Conservation (phyloP, 1,140 invertebrate species). For the Manduca sexta region DNA sequence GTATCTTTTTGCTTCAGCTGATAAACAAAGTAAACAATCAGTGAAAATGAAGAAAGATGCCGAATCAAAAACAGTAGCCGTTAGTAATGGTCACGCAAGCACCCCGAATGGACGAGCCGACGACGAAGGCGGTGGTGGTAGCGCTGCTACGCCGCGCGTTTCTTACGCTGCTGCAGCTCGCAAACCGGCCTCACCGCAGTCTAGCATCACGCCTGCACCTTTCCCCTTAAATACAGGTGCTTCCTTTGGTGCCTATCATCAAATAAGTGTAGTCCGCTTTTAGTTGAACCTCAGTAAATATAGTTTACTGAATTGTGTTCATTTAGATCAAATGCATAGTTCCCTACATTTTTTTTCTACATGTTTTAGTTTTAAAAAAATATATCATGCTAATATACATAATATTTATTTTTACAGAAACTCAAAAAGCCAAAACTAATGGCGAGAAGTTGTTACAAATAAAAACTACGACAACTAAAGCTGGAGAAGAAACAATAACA, state of each 20-base stretch:
- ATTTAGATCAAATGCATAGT: too few relatives aligned
- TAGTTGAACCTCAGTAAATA: too few relatives aligned
- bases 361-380: too few relatives aligned
- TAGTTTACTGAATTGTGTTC: too few relatives aligned
- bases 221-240: conserved; percentile 50
- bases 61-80: conserved; percentile 35
- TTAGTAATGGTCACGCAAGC: conserved; percentile 57
- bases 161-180: conserved; percentile 63
- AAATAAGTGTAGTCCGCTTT: too few relatives aligned
- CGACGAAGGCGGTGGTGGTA: conserved; percentile 57
- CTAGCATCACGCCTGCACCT: conserved; percentile 38
- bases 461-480: conserved; percentile 37
- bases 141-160: conserved; percentile 37
- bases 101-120: conserved; percentile 59
- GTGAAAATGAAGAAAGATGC: conserved; percentile 59
- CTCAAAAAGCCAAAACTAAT: conserved; percentile 42
- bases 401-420: conserved; percentile 35
- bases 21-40: conserved; percentile 49
- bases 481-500: conserved; percentile 44
- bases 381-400: too few relatives aligned
- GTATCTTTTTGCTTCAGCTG: conserved; percentile 34
- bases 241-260: neutral
- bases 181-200: conserved; percentile 51
- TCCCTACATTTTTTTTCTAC: too few relatives aligned
- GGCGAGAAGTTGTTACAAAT: conserved; percentile 43